Evolutionary conservation across 2,888 invertebrate genomes (phyloP).

Genomic region (Chelonus formosanus): DNA sequence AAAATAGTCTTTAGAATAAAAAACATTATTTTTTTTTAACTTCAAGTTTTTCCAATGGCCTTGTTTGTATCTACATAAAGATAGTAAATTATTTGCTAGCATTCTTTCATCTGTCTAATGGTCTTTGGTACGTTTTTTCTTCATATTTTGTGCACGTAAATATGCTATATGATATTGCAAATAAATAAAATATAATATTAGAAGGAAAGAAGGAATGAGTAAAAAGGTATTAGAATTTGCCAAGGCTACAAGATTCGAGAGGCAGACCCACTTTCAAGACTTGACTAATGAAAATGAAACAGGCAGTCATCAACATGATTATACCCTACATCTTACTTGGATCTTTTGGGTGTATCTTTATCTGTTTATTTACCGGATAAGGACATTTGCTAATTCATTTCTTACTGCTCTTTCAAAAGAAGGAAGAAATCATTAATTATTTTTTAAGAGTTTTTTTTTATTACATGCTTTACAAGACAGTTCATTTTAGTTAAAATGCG

Average conservation of each 20-base stretch:
- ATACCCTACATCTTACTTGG: background rate
- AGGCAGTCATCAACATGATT: conserved; percentile 18
- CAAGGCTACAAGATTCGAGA: conserved; percentile 24
- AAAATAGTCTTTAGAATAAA: too few relatives aligned
- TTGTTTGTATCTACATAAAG: conserved; percentile 10
- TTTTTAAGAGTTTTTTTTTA: background rate
- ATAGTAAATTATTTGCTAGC: conserved; percentile 30
- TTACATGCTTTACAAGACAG: background rate
- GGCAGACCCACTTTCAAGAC: conserved; percentile 26
- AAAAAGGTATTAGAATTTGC: conserved; percentile 7
- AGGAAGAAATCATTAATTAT: conserved; percentile 9
- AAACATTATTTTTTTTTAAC: too few relatives aligned
- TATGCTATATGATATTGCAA: conserved; percentile 1
- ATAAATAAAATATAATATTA: conserved; percentile 8
- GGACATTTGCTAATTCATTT: conserved; percentile 7
- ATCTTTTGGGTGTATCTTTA: background rate
- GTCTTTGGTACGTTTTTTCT: conserved; percentile 12
- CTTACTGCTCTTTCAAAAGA: conserved; percentile 1
- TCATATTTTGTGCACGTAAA: background rate
- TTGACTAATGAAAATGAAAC: conserved; percentile 24
- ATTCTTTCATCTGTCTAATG: background rate
- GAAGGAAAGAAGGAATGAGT: background rate
- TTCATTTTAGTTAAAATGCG: background rate
- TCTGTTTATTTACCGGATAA: conserved; percentile 8
- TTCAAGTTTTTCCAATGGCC: too few relatives aligned